A percentile compares a stretch with the other conserved stretches of the same genome.
phyloP scores from a whole-genome alignment of 2,888 invertebrate genomes.

The Bimastos eiseni region DNA sequence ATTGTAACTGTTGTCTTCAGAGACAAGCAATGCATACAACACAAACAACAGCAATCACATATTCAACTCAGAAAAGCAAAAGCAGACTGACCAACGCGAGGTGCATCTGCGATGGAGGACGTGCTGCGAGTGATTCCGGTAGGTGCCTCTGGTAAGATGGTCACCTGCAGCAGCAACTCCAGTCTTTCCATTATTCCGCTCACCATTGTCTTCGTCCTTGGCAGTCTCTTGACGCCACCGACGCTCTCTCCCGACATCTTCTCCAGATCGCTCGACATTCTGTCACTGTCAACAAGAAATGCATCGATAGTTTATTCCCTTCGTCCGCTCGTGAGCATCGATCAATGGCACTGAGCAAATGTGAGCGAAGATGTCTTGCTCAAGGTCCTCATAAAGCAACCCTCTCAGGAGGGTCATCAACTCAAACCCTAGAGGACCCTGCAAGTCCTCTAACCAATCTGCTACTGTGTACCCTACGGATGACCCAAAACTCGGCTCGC shows the following conservation, averaged over 20 bases:
- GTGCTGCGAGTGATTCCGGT: conserved; percentile 49
- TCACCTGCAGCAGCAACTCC: conserved; percentile 56
- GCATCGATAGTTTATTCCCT: too few species aligned
- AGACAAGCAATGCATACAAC: background rate
- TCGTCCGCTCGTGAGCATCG: background rate
- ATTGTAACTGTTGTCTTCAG: too few species aligned
- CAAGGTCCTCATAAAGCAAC: too few species aligned
- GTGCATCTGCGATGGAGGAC: conserved; percentile 47
- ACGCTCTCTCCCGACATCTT: background rate
- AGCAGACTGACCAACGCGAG: conserved; percentile 8
- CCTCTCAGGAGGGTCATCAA: too few species aligned
- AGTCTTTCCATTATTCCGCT: conserved; percentile 53
- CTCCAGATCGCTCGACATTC: conserved; percentile 15
- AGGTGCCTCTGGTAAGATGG: conserved; percentile 47
- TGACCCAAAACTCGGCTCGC: too few species aligned
- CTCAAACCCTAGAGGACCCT: too few species aligned
- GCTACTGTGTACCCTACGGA: too few species aligned
- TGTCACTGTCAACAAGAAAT: background rate
- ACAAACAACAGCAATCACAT: background rate
- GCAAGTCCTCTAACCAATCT: too few species aligned
- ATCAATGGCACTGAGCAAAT: background rate
- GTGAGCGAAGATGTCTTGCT: background rate
- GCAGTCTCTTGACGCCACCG: conserved; percentile 36
- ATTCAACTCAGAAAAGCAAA: background rate
- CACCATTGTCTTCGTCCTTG: conserved; percentile 52